Percentiles rank a stretch among this genome's conserved stretches.
phyloP scores from a whole-genome alignment of 1,140 invertebrate species.

The Potamilus streckersoni region DNA sequence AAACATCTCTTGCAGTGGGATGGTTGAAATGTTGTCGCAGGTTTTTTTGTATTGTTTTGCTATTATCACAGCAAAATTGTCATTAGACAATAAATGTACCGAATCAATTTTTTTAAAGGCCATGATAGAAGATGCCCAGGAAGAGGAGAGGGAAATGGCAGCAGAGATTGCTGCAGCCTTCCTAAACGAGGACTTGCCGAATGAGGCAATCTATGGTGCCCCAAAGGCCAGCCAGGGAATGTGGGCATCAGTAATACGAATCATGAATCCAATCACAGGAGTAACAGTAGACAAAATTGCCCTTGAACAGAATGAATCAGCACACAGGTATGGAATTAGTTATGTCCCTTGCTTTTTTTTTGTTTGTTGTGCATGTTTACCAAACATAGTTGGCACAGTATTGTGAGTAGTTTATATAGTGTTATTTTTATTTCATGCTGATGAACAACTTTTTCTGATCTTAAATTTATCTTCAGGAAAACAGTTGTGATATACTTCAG shows the following conservation, averaged over 20 bases:
- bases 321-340: constrained; percentile 77
- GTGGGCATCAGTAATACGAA: constrained; percentile 95
- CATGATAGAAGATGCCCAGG: constrained; percentile 97
- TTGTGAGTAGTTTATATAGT: too few species aligned
- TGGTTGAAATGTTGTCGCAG: too few species aligned
- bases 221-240: constrained; percentile 95
- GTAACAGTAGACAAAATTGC: constrained; percentile 83
- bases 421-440: too few species aligned
- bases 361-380: too few species aligned
- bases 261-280: constrained; percentile 90
- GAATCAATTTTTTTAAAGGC: constrained; percentile 71
- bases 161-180: constrained; percentile 98
- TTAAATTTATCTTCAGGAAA: not conserved
- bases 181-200: constrained; percentile 90
- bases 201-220: constrained; percentile 92
- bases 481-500: not conserved
- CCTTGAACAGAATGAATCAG: constrained; percentile 97
- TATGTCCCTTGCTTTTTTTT: too few species aligned
- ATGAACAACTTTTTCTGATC: too few species aligned
- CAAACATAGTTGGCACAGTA: too few species aligned
- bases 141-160: constrained; percentile 94
- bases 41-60: too few species aligned
- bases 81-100: too few species aligned
- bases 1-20: too few species aligned
- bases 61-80: too few species aligned